Evolutionary conservation across 2,113 vertebrate species (phyloP), one percentile per base, ranked within the genome.

Genomic region (Lophotis ruficrista): DNA sequence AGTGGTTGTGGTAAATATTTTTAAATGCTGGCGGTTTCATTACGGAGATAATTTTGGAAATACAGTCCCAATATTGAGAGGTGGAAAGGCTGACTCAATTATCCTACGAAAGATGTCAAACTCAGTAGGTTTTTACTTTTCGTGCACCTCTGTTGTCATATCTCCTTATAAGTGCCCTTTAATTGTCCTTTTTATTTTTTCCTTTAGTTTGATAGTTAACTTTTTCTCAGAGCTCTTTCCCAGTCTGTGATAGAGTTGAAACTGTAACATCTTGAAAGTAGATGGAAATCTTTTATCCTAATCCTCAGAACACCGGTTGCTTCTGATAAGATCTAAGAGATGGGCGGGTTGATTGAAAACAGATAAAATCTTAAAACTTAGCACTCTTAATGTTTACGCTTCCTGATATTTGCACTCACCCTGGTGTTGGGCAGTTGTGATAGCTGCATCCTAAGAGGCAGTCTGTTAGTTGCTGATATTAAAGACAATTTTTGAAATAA

Each of bases 51-150:
- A n/a, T 35, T 89, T 83, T 54, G 45, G 68, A 83, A 72, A 41
- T 35, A 4, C 8, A 7, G 12, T 9, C 10, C 14, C 5, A 3
- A 1, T 54, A 10, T 5, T 33, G n/a, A 2, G 14, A 5, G 4
- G 14, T 12, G 45, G 16, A 28, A 61, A 45, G 21, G 30, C 48
- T 41, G 54, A 5, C 27, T 57, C 19, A 15, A 27, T 51, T 50
- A 2, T 35, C 8, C 23, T 38, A 2, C 38, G 20, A 54, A 60
- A 57, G 33, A 23, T 16, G 45, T 38, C 30, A 22, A 35, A 21
- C 12, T 54, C 6, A 31, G 23, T 31, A 23, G 4, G 3, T 64
- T 57, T 12, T n/a, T 69, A 10, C 23, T 64, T 38, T 17, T 41
- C 17, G 7, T 28, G 43, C 3, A 4, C 14, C 17, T 77, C 24